These are phyloP conservation scores for Lutjanus campechanus DNA, from an alignment of 2,797 vertebrate genomes.

Conservation along the genomic window DNA sequence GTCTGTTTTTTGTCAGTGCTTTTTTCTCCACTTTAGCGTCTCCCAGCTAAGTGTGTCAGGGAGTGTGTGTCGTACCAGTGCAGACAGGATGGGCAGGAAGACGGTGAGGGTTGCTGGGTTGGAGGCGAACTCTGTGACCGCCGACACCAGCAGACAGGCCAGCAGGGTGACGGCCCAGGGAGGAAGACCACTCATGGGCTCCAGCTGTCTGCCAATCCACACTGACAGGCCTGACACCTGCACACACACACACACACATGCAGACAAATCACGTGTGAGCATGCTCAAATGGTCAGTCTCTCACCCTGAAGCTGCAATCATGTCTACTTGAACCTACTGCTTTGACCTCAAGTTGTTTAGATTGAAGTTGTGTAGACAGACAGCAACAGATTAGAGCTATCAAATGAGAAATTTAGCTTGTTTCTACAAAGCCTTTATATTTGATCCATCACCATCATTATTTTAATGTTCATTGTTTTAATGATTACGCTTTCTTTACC, in stretches of 20 bases:
- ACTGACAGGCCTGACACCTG: conserved; percentile 96
- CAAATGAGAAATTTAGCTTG: too few relatives aligned
- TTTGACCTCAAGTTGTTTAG: neutral
- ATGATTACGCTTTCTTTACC: too few relatives aligned
- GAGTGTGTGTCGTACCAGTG: conserved; percentile 87
- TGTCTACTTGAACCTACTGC: neutral
- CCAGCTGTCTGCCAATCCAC: conserved; percentile 97
- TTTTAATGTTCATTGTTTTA: too few relatives aligned
- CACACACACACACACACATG: conserved; percentile 34
- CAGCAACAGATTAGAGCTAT: neutral
- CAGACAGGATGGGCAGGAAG: conserved; percentile 96
- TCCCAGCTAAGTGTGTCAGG: neutral
- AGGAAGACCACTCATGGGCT: conserved; percentile 95
- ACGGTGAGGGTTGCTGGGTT: conserved; percentile 98
- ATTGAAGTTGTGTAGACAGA: neutral
- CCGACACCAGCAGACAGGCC: conserved; percentile 95
- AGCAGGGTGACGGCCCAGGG: conserved; percentile 95
- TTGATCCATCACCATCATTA: too few relatives aligned
- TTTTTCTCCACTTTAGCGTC: too few relatives aligned
- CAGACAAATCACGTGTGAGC: neutral
- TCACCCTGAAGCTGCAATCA: neutral
- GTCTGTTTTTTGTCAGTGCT: neutral
- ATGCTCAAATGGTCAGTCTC: neutral
- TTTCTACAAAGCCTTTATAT: too few relatives aligned
- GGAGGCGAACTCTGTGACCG: conserved; percentile 97